Evolutionary conservation across 2,113 vertebrate genomes (phyloP), one percentile per base, ranked within the genome.

Genomic region (Gorsachius goisagi): DNA sequence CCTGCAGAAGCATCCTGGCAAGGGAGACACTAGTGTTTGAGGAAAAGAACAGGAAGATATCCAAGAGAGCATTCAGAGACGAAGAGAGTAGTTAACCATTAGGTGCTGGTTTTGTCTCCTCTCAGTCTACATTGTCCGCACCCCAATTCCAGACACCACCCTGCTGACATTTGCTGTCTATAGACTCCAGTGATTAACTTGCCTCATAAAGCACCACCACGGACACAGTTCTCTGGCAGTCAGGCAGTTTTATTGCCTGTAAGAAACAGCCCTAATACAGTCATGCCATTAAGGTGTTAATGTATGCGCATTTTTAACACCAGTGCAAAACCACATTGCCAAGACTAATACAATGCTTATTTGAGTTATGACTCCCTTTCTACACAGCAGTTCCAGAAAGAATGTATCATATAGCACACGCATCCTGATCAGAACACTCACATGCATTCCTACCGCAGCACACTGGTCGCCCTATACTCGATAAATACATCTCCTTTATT

Each of bases 381-480:
- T 45, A 17, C 2, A 6, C 16, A 9, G 12, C 4, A 17, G 60
- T 4, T 30, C 30, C 67, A 79, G 79, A 52, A 19, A 33, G 52
- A n/a, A 6, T 5, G 0, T 4, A 3, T 4, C 41, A 44, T 53
- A 17, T 8, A 71, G 52, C 58, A 44, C 14, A 0, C 2, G 37
- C 20, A 8, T 50, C 55, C 81, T 14, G 4, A 9, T 2, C 47
- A 45, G n/a, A 58, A 28, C 0, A 2, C 33, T 19, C 39, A 12
- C 37, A 2, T 45, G 56, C 28, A 14, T 24, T 35, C 76, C 63
- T 47, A 6, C 50, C 50, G 11, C 56, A 45, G 67, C 74, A 44
- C 35, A 5, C 67, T 37, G 35, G 27, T n/a, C 17, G 5, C 49
- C 49, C 44, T 24, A 1, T 35, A 21, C 56, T 28, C 58, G 20